A percentile compares a stretch with the other conserved stretches of the same genome.
Evolutionary conservation across 2,888 invertebrate species (phyloP).

Genomic region (Laspeyria flexula): DNA sequence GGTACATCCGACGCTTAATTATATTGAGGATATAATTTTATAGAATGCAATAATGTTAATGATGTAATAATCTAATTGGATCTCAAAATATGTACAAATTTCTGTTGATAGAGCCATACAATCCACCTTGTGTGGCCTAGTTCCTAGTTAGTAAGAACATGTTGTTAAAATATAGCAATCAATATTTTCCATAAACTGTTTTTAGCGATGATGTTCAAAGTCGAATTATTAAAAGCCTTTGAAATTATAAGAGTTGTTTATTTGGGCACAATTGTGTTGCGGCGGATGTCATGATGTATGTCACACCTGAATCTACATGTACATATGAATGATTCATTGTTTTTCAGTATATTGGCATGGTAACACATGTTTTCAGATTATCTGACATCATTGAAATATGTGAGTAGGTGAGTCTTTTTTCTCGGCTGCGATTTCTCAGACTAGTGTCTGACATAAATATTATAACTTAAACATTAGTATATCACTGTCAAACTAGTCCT

Average conservation of each 20-base stretch:
- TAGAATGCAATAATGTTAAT: slow-evolving; percentile 53
- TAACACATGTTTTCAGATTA: slow-evolving; percentile 37
- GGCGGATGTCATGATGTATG: slow-evolving; percentile 21
- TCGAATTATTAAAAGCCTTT: slow-evolving; percentile 69
- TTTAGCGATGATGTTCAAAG: slow-evolving; percentile 67
- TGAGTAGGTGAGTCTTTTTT: not conserved
- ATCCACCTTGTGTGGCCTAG: slow-evolving; percentile 59
- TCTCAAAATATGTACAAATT: slow-evolving; percentile 72
- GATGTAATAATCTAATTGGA: slow-evolving; percentile 56
- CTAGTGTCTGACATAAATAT: not conserved
- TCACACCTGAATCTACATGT: slow-evolving; percentile 44
- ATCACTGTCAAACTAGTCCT: no score
- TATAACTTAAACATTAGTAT: no score
- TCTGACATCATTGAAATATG: slow-evolving; percentile 12
- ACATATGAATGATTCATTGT: slow-evolving; percentile 49
- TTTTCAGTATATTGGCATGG: slow-evolving; percentile 24
- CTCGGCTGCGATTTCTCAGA: not conserved
- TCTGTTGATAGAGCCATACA: slow-evolving; percentile 40
- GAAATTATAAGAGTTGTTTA: slow-evolving; percentile 49
- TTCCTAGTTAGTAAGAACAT: slow-evolving; percentile 67
- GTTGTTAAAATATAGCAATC: slow-evolving; percentile 65
- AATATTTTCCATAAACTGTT: slow-evolving; percentile 71
- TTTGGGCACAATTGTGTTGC: slow-evolving; percentile 14
- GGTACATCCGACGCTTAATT: slow-evolving; percentile 47
- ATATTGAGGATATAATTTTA: slow-evolving; percentile 50